These are phyloP conservation scores for Synergus itoensis DNA, from an alignment of 2,888 invertebrate genomes.

Conservation along the genomic window DNA sequence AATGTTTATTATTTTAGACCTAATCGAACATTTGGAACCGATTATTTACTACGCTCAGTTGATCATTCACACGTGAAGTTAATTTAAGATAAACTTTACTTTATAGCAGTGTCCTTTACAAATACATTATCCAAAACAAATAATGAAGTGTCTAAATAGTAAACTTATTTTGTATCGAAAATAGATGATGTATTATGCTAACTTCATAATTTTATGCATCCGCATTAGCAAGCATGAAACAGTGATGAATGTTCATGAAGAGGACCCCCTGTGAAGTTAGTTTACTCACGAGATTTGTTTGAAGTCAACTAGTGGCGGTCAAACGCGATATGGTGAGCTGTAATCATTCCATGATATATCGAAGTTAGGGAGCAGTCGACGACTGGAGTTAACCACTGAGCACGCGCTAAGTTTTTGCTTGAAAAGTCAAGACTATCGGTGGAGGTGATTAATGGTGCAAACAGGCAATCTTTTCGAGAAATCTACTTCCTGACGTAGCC, in stretches of 20 bases:
- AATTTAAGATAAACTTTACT: no score
- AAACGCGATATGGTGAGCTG: constrained; percentile 50
- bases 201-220: not conserved
- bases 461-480: constrained; percentile 58
- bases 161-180: no score
- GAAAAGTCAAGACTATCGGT: constrained; percentile 53
- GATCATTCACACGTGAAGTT: no score
- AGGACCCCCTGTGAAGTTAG: constrained; percentile 50
- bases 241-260: constrained; percentile 52
- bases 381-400: constrained; percentile 47
- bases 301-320: constrained; percentile 39
- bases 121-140: no score
- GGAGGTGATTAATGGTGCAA: constrained; percentile 60
- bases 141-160: no score
- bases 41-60: no score
- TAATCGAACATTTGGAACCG: no score
- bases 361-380: constrained; percentile 50
- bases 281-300: constrained; percentile 48
- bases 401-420: constrained; percentile 53
- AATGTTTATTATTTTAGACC: no score
- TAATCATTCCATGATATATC: constrained; percentile 58
- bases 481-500: constrained; percentile 56
- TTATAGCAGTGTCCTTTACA: no score
- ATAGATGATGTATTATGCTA: not conserved
- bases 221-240: not conserved